phyloP scores from a whole-genome alignment of 2,113 vertebrate species.

The Motacilla alba region DNA sequence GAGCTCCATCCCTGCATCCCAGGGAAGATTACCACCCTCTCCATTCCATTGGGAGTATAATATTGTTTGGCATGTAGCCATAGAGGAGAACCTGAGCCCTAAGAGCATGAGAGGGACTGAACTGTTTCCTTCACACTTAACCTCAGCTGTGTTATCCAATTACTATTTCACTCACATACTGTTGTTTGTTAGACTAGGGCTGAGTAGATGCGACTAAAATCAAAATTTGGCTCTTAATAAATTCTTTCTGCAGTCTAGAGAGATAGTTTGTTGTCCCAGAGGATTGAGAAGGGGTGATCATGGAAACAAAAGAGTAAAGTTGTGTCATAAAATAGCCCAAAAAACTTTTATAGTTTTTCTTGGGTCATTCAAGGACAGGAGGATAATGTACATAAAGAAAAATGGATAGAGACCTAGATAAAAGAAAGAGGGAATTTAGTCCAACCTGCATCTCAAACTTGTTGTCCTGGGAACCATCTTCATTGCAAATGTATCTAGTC shows the following conservation, averaged over 20 bases:
- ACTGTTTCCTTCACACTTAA: not conserved
- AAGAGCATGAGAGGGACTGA: not conserved
- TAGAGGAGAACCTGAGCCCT: not conserved
- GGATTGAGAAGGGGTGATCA: not conserved
- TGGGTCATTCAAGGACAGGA: not conserved
- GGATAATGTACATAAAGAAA: not conserved
- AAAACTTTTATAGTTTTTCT: not conserved
- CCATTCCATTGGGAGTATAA: not conserved
- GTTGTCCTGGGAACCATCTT: not conserved
- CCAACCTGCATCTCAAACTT: not conserved
- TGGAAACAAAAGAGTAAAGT: conserved; percentile 18
- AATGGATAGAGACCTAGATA: not conserved
- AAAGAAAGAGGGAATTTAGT: not conserved
- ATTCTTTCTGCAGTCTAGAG: not conserved
- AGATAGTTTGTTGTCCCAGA: not conserved
- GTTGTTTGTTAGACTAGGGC: not conserved
- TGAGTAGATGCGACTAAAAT: not conserved
- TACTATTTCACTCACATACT: not conserved
- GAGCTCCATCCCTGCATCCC: not conserved
- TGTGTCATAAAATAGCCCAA: not conserved
- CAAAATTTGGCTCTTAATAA: conserved; percentile 9
- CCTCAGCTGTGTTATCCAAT: not conserved
- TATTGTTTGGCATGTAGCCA: not conserved
- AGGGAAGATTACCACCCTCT: not conserved
- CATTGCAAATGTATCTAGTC: not conserved